A percentile compares a stretch with the other conserved stretches of the same genome.
These are phyloP conservation scores for Axea sp. DNA, from an alignment of 2,888 invertebrate species.

Conservation along the genomic window DNA sequence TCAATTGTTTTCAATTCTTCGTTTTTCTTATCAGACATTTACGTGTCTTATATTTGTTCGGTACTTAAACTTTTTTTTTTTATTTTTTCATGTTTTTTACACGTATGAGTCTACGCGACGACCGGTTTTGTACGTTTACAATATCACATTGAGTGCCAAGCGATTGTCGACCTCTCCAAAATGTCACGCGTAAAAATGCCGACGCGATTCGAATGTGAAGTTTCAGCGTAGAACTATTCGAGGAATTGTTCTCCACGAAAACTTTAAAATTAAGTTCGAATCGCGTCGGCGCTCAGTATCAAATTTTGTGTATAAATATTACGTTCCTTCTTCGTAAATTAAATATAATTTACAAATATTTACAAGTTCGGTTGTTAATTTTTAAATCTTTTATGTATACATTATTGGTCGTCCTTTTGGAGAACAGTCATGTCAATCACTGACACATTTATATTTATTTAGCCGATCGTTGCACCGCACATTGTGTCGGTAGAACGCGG, in stretches of 20 bases:
- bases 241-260: background rate
- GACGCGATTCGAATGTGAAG: slow-evolving; percentile 18
- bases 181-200: slow-evolving; percentile 46
- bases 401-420: slow-evolving; percentile 20
- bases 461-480: slow-evolving; percentile 51
- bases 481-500: slow-evolving; percentile 44
- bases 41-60: slow-evolving; percentile 48
- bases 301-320: slow-evolving; percentile 56
- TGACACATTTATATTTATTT: slow-evolving; percentile 51
- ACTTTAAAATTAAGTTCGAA: slow-evolving; percentile 1
- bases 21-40: slow-evolving; percentile 7
- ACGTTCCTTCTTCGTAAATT: slow-evolving; percentile 2
- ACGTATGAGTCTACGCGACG: slow-evolving; percentile 67
- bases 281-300: slow-evolving; percentile 39
- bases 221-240: slow-evolving; percentile 8
- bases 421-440: slow-evolving; percentile 45
- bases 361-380: slow-evolving; percentile 28
- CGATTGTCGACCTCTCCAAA: slow-evolving; percentile 69
- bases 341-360: slow-evolving; percentile 56
- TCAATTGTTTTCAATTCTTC: slow-evolving; percentile 4
- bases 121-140: slow-evolving; percentile 77
- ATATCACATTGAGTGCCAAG: slow-evolving; percentile 77
- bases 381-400: no score
- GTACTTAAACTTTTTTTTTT: slow-evolving; percentile 6
- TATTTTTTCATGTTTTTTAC: slow-evolving; percentile 25